Percentiles rank a stretch among this genome's conserved stretches.
Conservation (phyloP, 1,140 invertebrate species). For the Mamestra configurata region DNA sequence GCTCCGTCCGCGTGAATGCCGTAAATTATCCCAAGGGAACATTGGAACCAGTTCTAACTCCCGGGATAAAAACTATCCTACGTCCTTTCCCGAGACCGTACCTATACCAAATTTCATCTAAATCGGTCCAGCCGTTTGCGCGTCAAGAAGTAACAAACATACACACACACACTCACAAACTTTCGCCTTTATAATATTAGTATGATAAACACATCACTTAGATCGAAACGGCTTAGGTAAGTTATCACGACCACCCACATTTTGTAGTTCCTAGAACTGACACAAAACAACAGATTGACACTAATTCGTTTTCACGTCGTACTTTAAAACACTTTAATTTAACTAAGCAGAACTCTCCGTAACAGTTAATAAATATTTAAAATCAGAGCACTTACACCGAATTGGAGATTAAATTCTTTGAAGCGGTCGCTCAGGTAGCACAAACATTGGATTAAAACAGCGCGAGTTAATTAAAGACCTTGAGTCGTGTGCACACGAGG, state of each 20-base stretch:
- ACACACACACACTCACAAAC: no score
- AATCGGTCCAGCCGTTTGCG: no score
- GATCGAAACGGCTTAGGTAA: not conserved
- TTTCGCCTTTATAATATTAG: no score
- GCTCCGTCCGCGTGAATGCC: no score
- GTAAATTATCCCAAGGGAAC: no score
- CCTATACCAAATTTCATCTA: no score
- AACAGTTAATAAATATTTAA: slow-evolving; percentile 22
- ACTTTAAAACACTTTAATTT: not conserved
- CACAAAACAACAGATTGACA: not conserved
- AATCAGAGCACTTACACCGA: not conserved
- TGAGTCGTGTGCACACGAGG: not conserved
- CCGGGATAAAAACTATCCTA: no score
- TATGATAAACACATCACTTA: no score
- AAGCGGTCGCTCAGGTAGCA: not conserved
- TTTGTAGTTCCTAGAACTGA: not conserved
- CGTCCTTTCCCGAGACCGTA: no score
- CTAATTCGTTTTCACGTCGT: not conserved
- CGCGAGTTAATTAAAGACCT: not conserved
- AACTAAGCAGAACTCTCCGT: not conserved
- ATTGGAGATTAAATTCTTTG: not conserved
- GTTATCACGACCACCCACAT: no score
- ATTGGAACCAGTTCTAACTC: no score
- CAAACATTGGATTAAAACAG: not conserved
- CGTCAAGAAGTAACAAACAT: no score